phyloP scores from a whole-genome alignment of 30 jellyfish, hydroid and myxozoan genomes.

The Hydractinia echinata region DNA sequence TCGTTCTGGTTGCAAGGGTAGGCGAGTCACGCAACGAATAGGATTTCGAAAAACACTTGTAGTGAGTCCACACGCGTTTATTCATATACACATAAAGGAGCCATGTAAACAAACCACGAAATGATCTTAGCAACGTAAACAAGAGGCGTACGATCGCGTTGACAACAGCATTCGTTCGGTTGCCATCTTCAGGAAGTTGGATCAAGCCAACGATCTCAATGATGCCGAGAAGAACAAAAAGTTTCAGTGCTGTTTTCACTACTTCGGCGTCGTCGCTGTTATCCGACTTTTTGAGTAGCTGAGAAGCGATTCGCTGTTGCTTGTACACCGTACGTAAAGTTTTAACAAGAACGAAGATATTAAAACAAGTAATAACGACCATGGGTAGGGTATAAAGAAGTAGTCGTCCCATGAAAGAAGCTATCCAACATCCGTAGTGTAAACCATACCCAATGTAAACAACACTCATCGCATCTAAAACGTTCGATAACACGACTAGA shows the following conservation, averaged over 20 bases:
- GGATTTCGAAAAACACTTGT: neutral
- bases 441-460: constrained; percentile 19
- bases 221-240: constrained; percentile 22
- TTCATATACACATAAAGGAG: neutral
- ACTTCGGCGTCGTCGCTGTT: neutral
- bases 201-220: constrained; percentile 18
- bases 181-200: constrained; percentile 13
- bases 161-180: neutral
- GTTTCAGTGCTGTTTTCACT: constrained; percentile 9
- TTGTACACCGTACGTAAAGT: neutral
- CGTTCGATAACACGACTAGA: neutral
- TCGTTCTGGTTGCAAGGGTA: constrained; percentile 16
- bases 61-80: constrained; percentile 5
- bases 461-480: neutral
- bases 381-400: constrained; percentile 4
- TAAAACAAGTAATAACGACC: neutral
- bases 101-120: constrained; percentile 14
- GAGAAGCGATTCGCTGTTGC: neutral
- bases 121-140: constrained; percentile 15
- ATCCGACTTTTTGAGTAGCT: neutral
- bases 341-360: neutral
- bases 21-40: neutral
- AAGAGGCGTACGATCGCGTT: neutral
- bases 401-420: neutral
- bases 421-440: constrained; percentile 28